Percentiles rank a stretch among this genome's conserved stretches.
Conservation (phyloP, 2,797 vertebrate genomes). For the Rhyacichthys aspro region DNA sequence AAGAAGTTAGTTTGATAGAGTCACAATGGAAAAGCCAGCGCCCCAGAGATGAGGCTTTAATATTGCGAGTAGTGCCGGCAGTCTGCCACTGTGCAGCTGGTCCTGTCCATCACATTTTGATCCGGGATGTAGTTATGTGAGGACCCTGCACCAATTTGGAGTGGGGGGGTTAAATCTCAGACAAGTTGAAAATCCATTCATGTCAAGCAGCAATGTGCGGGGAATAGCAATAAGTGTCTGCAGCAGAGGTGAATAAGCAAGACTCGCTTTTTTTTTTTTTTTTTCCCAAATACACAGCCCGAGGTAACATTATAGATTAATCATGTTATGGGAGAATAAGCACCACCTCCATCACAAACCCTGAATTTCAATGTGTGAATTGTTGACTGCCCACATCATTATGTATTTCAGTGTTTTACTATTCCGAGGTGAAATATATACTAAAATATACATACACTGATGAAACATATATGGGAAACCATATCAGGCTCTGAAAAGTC, state of each 20-base stretch:
- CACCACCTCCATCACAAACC: conserved; percentile 56
- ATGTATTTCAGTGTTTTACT: conserved; percentile 47
- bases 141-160: conserved; percentile 59
- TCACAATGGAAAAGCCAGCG: conserved; percentile 9
- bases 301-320: conserved; percentile 80
- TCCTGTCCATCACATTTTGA: conserved; percentile 31
- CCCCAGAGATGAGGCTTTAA: conserved; percentile 16
- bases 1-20: conserved; percentile 8
- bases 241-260: conserved; percentile 71
- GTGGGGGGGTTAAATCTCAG: conserved; percentile 56
- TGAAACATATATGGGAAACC: neutral
- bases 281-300: conserved; percentile 71
- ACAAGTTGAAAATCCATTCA: conserved; percentile 74
- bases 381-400: conserved; percentile 58
- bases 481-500: neutral
- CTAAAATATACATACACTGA: neutral
- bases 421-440: conserved; percentile 36
- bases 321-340: conserved; percentile 74
- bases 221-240: conserved; percentile 69
- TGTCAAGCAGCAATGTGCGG: conserved; percentile 70
- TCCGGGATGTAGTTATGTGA: conserved; percentile 40
- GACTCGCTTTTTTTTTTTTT: conserved; percentile 38
- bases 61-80: conserved; percentile 19
- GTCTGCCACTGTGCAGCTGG: conserved; percentile 17
- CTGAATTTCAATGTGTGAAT: conserved; percentile 68